Base-by-base conservation (phyloP, 1,140 invertebrate species). In the Araneus ventricosus region DNA sequence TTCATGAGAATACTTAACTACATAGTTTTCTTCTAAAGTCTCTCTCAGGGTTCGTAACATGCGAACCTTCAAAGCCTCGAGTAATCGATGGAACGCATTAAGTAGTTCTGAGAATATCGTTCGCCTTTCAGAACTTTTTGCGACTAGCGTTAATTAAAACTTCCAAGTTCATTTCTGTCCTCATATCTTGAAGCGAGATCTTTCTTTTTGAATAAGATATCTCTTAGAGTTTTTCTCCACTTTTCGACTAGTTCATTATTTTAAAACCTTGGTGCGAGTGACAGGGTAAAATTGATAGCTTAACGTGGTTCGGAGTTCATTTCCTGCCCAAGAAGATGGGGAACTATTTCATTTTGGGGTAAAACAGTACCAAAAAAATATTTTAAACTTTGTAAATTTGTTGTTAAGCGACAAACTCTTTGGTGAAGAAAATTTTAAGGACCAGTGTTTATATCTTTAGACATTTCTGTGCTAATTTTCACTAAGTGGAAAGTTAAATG, bases 201-300 rank as follows among this genome's bases (percentile, higher is more conserved):
- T 34, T 75, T 75, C 30, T 20, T 30, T 75, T 75, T 17, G 3
- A 27, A 30, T 1, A 37, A 75, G 14, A 34, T 30, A 20, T 75
- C 10, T 22, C 17, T 2, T 20, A 34, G 17, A 34, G 45, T 75
- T 37, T 14, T 20, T 20, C 70, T 75, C 14, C 70, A 10, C 30
- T 75, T 75, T 75, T 37, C 34, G 4, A 75, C 17, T 22, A 75
- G 70, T 75, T 75, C 70, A 75, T 75, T 75, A 75, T 75, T 75
- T 75, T 75, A 75, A 75, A 75, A 34, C 34, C 30, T 37, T 37
- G 17, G 34, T 6, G 0, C 27, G 2, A 37, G 70, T 37, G 70
- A 34, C 70, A 75, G 30, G 30, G 17, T 37, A 20, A 37, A 75
- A 75, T 75, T 34, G 70, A 75, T 75, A 34, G 70, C 34, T 20